Percentiles rank a stretch among this genome's conserved stretches.
Evolutionary conservation across 2,113 vertebrate genomes (phyloP).

Genomic region (Lutjanus erythropterus): DNA sequence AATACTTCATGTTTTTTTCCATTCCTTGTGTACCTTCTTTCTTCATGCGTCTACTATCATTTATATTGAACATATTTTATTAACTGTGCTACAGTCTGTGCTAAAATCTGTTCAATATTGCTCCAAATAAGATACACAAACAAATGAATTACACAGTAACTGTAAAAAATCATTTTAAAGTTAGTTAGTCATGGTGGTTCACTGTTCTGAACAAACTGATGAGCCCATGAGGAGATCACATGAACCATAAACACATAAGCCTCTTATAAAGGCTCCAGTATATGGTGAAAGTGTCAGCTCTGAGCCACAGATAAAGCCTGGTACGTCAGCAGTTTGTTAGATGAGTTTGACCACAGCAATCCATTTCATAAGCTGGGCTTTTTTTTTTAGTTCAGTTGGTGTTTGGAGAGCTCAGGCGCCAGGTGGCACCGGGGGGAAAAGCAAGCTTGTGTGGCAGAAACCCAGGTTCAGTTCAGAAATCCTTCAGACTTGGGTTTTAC

Average conservation of each 20-base stretch:
- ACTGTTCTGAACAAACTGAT: conserved; percentile 15
- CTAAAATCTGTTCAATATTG: background rate
- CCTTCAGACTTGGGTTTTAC: background rate
- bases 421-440: background rate
- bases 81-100: background rate
- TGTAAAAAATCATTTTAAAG: background rate
- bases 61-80: background rate
- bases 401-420: conserved; percentile 4
- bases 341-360: conserved; percentile 34
- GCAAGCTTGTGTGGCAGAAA: background rate
- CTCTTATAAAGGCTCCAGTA: conserved; percentile 49
- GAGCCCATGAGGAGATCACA: conserved; percentile 35
- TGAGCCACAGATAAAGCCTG: conserved; percentile 22
- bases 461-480: background rate
- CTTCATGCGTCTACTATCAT: background rate
- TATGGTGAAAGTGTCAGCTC: conserved; percentile 30
- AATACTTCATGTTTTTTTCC: conserved; percentile 7
- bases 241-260: conserved; percentile 49
- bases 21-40: background rate
- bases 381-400: background rate
- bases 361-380: background rate
- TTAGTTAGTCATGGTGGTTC: conserved; percentile 6
- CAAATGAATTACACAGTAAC: no score
- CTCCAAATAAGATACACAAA: background rate
- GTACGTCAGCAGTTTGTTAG: conserved; percentile 44